Evolutionary conservation across 2,797 vertebrate species (phyloP), one percentile per base, ranked within the genome.

Genomic region (Craterocephalus amniculus): DNA sequence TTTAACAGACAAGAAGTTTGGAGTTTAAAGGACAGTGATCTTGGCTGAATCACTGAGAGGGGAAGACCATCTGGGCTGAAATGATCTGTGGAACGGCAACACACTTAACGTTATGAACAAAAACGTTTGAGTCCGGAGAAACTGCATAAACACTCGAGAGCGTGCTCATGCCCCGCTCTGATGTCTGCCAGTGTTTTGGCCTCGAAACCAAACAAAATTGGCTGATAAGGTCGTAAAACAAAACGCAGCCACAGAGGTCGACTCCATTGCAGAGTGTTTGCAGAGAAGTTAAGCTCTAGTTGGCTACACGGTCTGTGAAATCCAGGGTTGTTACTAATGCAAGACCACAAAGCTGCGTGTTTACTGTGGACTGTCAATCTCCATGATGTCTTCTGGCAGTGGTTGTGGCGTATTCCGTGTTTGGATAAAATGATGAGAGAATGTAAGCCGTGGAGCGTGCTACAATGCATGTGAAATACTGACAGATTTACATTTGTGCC

Each of bases 211-310:
- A 83, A 38, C 67, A 55, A 67, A 78, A 80, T 72, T 56, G 79
- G 81, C 80, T 83, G 61, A 72, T 72, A 63, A 80, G 74, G 56
- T 86, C 49, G 54, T 87, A 79, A 86, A 91, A 87, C 56, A 81
- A 81, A 83, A 84, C 63, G 72, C 80, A 67, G 73, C 86, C 78
- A 29, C 79, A 87, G 81, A 78, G 74, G 77, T 91, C 79, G 85
- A 26, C 73, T 78, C n/a, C 72, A 81, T 82, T 87, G 62, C 74
- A 61, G 58, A 48, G 59, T 1, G 49, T 51, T 8, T 70, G 74
- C 16, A 72, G 67, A 75, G 67, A 85, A 75, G 72, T 79, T 74
- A 84, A 89, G 69, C 70, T 82, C 81, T 74, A 82, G 78, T 79
- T 49, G 66, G 67, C 49, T 74, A 8, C 60, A 54, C 60, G 52